Conservation (phyloP, 2,888 invertebrate species). For the Apamea crenata region DNA sequence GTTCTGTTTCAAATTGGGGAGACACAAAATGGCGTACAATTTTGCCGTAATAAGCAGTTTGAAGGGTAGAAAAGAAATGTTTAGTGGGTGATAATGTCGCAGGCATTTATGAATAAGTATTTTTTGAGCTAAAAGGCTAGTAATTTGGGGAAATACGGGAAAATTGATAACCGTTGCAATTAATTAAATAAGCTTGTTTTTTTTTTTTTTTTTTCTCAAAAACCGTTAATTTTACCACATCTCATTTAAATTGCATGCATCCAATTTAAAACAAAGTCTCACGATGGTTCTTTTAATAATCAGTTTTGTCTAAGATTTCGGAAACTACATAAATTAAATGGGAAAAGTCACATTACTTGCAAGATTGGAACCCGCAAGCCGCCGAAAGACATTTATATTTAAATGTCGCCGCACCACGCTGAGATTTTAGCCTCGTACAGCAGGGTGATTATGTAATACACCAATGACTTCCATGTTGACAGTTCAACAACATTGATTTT, state of each 20-base stretch:
- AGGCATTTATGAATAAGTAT: not conserved
- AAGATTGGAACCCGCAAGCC: not conserved
- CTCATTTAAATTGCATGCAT: not conserved
- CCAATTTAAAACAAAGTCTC: not conserved
- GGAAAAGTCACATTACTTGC: not conserved
- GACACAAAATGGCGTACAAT: constrained; percentile 11
- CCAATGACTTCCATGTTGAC: no score
- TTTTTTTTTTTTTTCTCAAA: not conserved
- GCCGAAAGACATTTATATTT: not conserved
- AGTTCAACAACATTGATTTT: no score
- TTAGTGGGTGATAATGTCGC: not conserved
- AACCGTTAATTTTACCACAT: no score
- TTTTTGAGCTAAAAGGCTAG: not conserved
- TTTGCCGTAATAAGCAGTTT: constrained; percentile 16
- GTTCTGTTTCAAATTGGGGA: constrained; percentile 2
- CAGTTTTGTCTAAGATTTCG: not conserved
- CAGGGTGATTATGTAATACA: no score
- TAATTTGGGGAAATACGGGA: not conserved
- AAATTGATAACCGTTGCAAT: not conserved
- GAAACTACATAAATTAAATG: not conserved
- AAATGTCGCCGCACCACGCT: not conserved
- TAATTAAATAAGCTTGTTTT: not conserved
- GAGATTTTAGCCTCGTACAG: not conserved
- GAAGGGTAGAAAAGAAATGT: constrained; percentile 10
- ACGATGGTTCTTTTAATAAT: not conserved